A percentile compares a stretch with the other conserved stretches of the same genome.
Evolutionary conservation across 2,797 vertebrate genomes (phyloP).

Genomic region (Tiaroga cobitis): DNA sequence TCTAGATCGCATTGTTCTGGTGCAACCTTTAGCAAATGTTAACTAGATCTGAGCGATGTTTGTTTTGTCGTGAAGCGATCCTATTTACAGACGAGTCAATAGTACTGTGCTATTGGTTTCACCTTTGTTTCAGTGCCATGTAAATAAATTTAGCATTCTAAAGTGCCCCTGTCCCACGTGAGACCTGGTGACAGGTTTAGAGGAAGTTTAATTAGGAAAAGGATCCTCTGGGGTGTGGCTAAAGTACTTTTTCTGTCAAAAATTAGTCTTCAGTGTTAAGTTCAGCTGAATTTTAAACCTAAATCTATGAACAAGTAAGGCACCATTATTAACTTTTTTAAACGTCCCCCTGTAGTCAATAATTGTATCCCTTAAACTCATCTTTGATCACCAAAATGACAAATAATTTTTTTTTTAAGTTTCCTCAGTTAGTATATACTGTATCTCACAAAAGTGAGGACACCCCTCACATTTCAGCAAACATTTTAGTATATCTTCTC

Average conservation of each 20-base stretch:
- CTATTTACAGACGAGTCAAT: slow-evolving; percentile 42
- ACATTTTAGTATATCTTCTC: no score
- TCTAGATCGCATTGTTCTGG: slow-evolving; percentile 30
- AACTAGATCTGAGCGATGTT: slow-evolving; percentile 37
- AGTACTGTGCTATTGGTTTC: background rate
- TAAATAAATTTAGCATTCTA: slow-evolving; percentile 45
- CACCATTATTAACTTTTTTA: no score
- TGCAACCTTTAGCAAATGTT: slow-evolving; percentile 57
- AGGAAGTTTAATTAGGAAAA: slow-evolving; percentile 43
- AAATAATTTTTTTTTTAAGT: no score
- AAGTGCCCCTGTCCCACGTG: slow-evolving; percentile 26
- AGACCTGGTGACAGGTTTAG: background rate
- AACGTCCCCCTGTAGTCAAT: no score
- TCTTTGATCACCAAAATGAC: no score
- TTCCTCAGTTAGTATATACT: no score
- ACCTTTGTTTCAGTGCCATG: slow-evolving; percentile 3
- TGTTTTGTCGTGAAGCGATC: slow-evolving; percentile 33
- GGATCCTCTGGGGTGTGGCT: background rate
- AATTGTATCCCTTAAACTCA: no score
- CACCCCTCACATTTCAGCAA: no score
- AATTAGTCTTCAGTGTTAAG: background rate
- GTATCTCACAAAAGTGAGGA: no score
- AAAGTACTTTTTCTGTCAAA: slow-evolving; percentile 28
- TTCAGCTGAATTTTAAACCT: background rate
- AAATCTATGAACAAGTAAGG: background rate